Base-by-base conservation (phyloP, 2,113 vertebrate genomes). In the Hipposideros armiger region DNA sequence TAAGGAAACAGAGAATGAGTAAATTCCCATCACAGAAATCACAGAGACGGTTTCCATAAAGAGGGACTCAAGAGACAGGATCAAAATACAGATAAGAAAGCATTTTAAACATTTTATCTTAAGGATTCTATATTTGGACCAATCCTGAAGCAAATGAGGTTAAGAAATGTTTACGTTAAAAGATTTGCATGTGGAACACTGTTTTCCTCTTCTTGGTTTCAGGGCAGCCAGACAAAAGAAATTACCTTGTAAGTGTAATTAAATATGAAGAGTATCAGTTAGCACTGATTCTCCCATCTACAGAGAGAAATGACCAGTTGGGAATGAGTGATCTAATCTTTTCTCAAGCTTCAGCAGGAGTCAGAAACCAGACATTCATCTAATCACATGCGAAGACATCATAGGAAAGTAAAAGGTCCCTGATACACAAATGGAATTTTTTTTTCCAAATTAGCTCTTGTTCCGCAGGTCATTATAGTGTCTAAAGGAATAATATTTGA, bases 201-300 rank as follows among this genome's bases (percentile, higher is more conserved):
- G 98, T 99, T 99, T 99, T 98, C 98, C 98, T 98, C 98, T 98
- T 98, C 98, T 98, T 98, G 94, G 97, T 98, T 98, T 97, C 98
- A 97, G 98, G 97, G 98, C 98, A 98, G 97, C 97, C 98, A 99
- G 98, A 98, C 98, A 99, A 98, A 98, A 99, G 83, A 98, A 98
- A 99, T 99, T 98, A 36, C 2, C 36, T 36, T 2, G 36, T 36
- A 98, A 98, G 97, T 98, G 96, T 97, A 99, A 99, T 99, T 98
- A 99, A 98, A 98, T 97, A 98, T 97, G 97, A 98, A 98, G 97
- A 98, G 97, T 98, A 98, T 98, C 98, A 99, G 98, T 99, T 99
- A 99, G 97, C 98, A 96, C 97, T 97, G 98, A 98, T 98, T 99
- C 97, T 98, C 97, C 97, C 97, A 98, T 98, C 98, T 94, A 94